Base-by-base conservation (phyloP, 2,113 vertebrate species). In the Eonycteris spelaea region DNA sequence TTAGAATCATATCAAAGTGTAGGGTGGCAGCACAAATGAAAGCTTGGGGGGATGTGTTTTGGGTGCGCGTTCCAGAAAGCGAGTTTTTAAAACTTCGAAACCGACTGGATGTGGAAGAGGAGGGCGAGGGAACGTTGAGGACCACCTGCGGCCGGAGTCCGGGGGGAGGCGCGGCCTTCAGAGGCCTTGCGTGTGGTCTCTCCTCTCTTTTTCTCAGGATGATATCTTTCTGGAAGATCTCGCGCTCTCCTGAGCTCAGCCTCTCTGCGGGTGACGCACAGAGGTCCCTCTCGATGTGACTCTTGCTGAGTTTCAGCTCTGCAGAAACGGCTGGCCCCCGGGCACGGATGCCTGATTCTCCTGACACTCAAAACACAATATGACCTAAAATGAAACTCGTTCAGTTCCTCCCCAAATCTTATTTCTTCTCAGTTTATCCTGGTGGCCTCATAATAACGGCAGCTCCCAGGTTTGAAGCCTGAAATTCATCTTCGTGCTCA, bases 21-120 rank as follows among this genome's bases (percentile, higher is more conserved):
- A 57, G 70, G 3, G 24, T 86, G 35, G 3, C 35, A 26, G 1
- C 15, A 14, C 45, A 43, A 45, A 40, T 35, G n/a, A 48, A 57
- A 77, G 21, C 65, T 24, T 15, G 45, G 70, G 74, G 21, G 75
- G 14, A n/a, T n/a, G 70, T 9, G 0, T 5, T 63, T 4, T 55
- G 33, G 59, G 43, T 33, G 53, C 18, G 51, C 18, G 35, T 70
- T 51, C 26, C 16, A 86, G 48, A 0, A 86, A 78, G 86, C 40
- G 15, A 14, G 21, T 48, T 11, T 51, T 94, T 35, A 19, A 18
- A 59, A 22, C 19, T 80, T 45, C 40, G 15, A n/a, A 67, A 51
- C 26, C 22, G 45, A 28, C 35, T 35, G 4, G 19, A 24, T 1
- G 0, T 43, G 24, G 33, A 38, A 0, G 2, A 15, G 14, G 19